phyloP scores from a whole-genome alignment of 2,888 invertebrate genomes.

The Drosophila paramelanica region DNA sequence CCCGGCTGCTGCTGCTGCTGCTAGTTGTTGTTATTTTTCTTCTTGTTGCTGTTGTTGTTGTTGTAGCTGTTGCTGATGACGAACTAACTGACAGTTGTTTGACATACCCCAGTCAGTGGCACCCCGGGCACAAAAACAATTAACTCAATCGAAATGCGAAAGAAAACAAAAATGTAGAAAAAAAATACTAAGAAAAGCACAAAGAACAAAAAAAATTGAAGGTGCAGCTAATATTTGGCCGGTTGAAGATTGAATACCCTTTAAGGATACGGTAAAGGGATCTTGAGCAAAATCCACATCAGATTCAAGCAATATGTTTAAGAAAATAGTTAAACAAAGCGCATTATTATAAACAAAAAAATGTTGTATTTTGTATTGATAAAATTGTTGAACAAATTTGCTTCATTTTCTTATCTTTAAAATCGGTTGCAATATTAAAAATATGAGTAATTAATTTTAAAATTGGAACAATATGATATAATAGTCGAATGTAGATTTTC shows the following conservation, averaged over 20 bases:
- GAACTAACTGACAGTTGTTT: constrained; percentile 80
- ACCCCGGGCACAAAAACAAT: constrained; percentile 69
- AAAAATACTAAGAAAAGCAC: constrained; percentile 1
- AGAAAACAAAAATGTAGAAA: constrained; percentile 18
- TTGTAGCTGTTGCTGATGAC: constrained; percentile 64
- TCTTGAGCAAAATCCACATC: too few species aligned
- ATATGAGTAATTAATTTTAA: too few species aligned
- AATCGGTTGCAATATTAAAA: too few species aligned
- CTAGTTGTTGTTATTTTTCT: not conserved
- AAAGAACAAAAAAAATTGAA: constrained; percentile 1
- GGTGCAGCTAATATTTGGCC: not conserved
- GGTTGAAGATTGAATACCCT: constrained; percentile 11
- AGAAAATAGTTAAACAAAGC: too few species aligned
- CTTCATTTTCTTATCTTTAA: too few species aligned
- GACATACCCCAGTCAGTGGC: constrained; percentile 79
- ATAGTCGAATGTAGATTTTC: too few species aligned
- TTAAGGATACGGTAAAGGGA: not conserved
- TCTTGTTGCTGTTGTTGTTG: constrained; percentile 19
- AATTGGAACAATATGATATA: too few species aligned
- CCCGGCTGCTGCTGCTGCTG: constrained; percentile 35
- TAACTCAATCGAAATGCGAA: constrained; percentile 76
- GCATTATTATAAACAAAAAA: too few species aligned
- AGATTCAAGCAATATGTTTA: too few species aligned
- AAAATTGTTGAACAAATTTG: too few species aligned
- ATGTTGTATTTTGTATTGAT: too few species aligned